phyloP scores from a whole-genome alignment of 2,797 vertebrate genomes.

The Anabacerthia variegaticeps region DNA sequence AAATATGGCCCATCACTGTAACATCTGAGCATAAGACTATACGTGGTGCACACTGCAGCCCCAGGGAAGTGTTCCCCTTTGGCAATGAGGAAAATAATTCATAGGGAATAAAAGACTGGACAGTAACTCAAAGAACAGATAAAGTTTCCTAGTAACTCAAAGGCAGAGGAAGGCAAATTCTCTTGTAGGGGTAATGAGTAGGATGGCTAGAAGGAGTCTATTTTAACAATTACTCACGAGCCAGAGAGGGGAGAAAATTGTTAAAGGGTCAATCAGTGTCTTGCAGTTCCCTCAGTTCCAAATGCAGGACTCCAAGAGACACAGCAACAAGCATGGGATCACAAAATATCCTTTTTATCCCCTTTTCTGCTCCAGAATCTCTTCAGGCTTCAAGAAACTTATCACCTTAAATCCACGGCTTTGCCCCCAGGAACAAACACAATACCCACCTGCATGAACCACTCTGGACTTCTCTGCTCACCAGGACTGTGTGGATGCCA shows the following conservation, averaged over 20 bases:
- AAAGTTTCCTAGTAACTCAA: background rate
- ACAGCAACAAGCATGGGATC: rapidly evolving
- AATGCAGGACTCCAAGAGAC: rapidly evolving
- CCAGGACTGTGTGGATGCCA: rapidly evolving
- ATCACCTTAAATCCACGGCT: background rate
- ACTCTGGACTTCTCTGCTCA: background rate
- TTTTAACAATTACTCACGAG: background rate
- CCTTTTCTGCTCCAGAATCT: background rate
- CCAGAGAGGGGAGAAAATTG: background rate
- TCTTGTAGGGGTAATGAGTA: background rate
- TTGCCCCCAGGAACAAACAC: background rate
- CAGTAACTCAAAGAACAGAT: background rate
- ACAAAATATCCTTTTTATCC: background rate
- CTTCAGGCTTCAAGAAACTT: background rate
- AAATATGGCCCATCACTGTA: background rate
- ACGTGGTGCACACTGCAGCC: rapidly evolving
- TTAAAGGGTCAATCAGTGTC: background rate
- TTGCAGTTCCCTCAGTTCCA: background rate
- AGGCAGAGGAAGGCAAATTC: background rate
- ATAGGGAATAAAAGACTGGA: background rate
- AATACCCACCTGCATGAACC: background rate
- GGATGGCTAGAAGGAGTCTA: background rate
- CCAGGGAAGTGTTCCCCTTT: background rate
- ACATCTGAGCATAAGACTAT: background rate
- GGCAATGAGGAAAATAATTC: background rate